phyloP scores from a whole-genome alignment of 2,113 vertebrate genomes.

The Platysteira castanea region DNA sequence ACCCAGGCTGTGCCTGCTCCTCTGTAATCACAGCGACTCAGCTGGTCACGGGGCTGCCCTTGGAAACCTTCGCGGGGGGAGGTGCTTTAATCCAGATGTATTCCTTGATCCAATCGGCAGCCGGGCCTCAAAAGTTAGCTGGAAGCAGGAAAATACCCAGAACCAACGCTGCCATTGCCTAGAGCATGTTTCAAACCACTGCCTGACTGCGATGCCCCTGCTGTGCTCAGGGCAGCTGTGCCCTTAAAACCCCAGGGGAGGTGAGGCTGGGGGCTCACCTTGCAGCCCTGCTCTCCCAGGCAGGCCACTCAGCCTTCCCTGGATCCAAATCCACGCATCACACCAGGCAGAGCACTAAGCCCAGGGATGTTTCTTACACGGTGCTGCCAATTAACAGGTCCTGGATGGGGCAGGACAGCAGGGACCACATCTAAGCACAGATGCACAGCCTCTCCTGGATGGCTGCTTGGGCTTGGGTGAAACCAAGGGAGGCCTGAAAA shows the following conservation, averaged over 20 bases:
- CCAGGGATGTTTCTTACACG: neutral
- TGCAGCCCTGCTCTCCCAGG: neutral
- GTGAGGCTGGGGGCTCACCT: neutral
- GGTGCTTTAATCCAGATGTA: neutral
- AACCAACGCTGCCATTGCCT: neutral
- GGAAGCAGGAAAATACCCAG: neutral
- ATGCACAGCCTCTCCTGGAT: neutral
- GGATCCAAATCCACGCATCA: neutral
- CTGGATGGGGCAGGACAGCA: neutral
- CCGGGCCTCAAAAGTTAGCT: neutral
- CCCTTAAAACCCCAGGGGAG: neutral
- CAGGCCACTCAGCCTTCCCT: neutral
- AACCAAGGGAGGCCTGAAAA: neutral
- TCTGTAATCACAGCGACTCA: neutral
- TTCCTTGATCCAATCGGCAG: neutral
- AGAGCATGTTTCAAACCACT: neutral
- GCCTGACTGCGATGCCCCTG: accelerated
- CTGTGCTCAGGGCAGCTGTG: neutral
- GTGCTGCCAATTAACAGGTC: neutral
- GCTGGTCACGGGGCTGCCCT: neutral
- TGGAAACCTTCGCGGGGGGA: neutral
- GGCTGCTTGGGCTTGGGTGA: neutral
- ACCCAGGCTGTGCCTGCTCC: neutral
- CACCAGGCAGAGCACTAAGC: accelerated
- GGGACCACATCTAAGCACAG: neutral